Conservation (phyloP, 1,140 invertebrate species). For the Caerostris darwini region DNA sequence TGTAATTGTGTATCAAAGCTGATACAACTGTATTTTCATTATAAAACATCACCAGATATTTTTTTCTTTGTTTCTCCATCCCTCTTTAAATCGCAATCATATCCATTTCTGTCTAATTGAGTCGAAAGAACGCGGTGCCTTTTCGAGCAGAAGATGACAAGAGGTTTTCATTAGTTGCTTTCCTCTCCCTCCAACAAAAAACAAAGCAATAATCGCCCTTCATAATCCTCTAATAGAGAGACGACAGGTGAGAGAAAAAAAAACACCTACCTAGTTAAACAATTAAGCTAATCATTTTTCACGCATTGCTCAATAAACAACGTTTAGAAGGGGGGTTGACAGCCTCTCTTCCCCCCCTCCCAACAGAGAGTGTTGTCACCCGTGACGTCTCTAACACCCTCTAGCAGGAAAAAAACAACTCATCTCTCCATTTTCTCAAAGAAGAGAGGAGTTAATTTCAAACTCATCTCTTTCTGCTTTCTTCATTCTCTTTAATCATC, state of each 20-base stretch:
- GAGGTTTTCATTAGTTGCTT: not conserved
- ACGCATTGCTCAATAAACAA: constrained; percentile 9
- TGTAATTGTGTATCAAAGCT: too few species aligned
- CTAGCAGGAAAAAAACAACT: constrained; percentile 12
- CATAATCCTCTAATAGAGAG: constrained; percentile 25
- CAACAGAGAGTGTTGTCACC: not conserved
- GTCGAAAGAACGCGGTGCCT: not conserved
- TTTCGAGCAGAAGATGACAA: constrained; percentile 2
- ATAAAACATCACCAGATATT: too few species aligned
- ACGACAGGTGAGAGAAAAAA: not conserved
- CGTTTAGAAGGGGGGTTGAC: not conserved
- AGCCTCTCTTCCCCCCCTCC: not conserved
- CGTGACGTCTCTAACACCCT: constrained; percentile 35
- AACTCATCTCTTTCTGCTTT: constrained; percentile 26
- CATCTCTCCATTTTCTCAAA: not conserved
- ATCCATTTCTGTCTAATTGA: constrained; percentile 17
- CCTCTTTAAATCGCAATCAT: not conserved
- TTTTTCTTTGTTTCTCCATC: too few species aligned
- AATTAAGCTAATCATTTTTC: constrained; percentile 43
- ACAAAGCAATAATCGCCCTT: not conserved
- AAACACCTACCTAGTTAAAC: constrained; percentile 32
- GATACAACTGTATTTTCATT: too few species aligned
- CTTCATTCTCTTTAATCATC: constrained; percentile 36
- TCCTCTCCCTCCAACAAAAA: not conserved
- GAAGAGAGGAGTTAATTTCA: constrained; percentile 31